Evolutionary conservation across 2,888 invertebrate species (phyloP).

Genomic region (Xylocampa areola): DNA sequence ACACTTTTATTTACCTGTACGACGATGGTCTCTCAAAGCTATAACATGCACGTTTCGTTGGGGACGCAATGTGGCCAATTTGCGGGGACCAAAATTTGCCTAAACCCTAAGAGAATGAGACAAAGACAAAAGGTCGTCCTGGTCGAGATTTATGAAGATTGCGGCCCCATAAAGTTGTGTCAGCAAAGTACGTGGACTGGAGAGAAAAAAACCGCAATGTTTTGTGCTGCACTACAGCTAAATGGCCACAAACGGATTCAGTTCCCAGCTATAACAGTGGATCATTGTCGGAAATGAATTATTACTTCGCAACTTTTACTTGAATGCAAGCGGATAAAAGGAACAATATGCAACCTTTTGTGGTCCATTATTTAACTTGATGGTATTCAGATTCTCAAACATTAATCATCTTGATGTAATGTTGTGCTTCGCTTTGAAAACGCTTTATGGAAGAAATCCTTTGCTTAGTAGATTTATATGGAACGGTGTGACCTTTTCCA

Average conservation of each 20-base stretch:
- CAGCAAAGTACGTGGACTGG: conserved; percentile 59
- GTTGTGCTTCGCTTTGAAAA: conserved; percentile 24
- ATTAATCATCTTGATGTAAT: conserved; percentile 49
- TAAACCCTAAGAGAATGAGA: conserved; percentile 78
- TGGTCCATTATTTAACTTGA: conserved; percentile 49
- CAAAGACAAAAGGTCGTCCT: conserved; percentile 83
- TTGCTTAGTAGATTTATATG: conserved; percentile 4
- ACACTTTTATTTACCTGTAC: conserved; percentile 73
- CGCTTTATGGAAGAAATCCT: conserved; percentile 18
- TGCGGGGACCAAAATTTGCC: conserved; percentile 83
- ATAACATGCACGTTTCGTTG: conserved; percentile 65
- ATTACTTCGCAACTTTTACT: conserved; percentile 56
- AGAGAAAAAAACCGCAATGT: conserved; percentile 52
- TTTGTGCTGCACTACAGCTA: conserved; percentile 49
- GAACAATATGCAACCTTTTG: conserved; percentile 50
- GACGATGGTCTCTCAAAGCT: conserved; percentile 69
- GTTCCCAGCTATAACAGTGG: conserved; percentile 53
- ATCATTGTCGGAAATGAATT: conserved; percentile 61
- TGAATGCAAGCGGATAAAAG: conserved; percentile 48
- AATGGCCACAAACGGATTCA: conserved; percentile 53
- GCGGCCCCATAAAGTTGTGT: conserved; percentile 72
- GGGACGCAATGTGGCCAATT: conserved; percentile 75
- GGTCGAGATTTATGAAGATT: conserved; percentile 84
- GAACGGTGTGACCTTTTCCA: conserved; percentile 15
- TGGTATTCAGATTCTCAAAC: conserved; percentile 42